phyloP scores from a whole-genome alignment of 2,888 invertebrate species.

The Volucella inflata region DNA sequence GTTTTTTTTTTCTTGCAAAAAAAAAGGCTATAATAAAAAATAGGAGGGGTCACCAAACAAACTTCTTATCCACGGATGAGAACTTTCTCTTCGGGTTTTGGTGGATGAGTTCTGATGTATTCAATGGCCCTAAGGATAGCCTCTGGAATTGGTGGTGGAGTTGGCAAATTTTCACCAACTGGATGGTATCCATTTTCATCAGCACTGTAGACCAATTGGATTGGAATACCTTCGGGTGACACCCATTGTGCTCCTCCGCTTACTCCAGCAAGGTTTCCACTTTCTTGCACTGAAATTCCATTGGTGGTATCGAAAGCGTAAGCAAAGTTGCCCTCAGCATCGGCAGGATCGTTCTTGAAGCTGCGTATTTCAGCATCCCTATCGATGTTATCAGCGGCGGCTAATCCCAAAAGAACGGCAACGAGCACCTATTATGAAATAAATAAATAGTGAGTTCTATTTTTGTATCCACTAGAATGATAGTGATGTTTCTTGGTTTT shows the following conservation, averaged over 20 bases:
- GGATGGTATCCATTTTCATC: constrained; percentile 86
- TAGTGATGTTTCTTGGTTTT: not conserved
- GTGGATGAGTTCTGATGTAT: constrained; percentile 84
- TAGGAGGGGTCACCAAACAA: too few relatives aligned
- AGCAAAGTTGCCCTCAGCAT: constrained; percentile 83
- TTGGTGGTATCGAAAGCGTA: constrained; percentile 86
- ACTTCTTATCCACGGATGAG: too few relatives aligned
- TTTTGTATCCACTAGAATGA: not conserved
- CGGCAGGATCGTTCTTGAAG: constrained; percentile 82
- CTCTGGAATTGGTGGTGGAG: constrained; percentile 85
- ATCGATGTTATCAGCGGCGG: constrained; percentile 81
- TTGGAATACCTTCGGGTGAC: constrained; percentile 84
- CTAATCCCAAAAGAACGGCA: constrained; percentile 78
- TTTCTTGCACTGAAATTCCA: constrained; percentile 86
- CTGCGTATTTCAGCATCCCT: constrained; percentile 82
- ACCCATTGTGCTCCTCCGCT: constrained; percentile 85
- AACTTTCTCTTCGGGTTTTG: constrained; percentile 75
- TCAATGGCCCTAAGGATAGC: constrained; percentile 85
- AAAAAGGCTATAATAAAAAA: too few relatives aligned
- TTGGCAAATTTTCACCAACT: constrained; percentile 83
- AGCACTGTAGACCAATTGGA: constrained; percentile 84
- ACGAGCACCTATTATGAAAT: constrained; percentile 46
- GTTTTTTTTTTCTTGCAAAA: too few relatives aligned
- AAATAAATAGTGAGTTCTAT: not conserved
- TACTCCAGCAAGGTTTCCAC: constrained; percentile 85